Evolutionary conservation across 1,140 invertebrate species (phyloP), one percentile per base, ranked within the genome.

Genomic region (Drosophila kikkawai): DNA sequence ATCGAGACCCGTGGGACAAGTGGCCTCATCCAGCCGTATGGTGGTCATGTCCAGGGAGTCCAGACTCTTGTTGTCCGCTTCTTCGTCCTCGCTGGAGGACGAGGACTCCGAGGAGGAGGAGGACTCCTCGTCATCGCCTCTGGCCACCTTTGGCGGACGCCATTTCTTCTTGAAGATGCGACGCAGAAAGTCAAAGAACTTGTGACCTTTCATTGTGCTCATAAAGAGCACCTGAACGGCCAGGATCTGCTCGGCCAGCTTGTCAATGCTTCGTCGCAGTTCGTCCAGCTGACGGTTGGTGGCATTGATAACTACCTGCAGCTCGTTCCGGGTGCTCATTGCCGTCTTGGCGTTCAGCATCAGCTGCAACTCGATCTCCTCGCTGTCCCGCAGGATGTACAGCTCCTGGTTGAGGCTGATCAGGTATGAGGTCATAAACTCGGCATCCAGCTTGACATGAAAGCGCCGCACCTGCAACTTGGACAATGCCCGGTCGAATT

Each of bases 361-460:
- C 15, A 97, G 92, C 34, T 93, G 81, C 67, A 95, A 94, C 92
- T 98, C 97, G 51, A 94, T 94, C 51, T 94, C 94, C 91, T 97
- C 96, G 85, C 95, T 97, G 36, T 96, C 95, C 80, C 95, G 96
- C 1, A 98, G 91, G 48, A 97, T 95, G 13, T 96, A 94, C 73
- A 97, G 93, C 93, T 98, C 97, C 91, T 97, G 95, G 93, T 97
- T 96, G 12, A 97, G 87, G 15, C 95, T 96, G n/a, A 97, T 94
- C 60, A 97, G 92, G 91, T 95, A 95, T 36, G 95, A 76, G 61
- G 95, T 94, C 45, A 95, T 93, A 60, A 96, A 94, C 79, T 96
- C 95, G 58, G 95, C 94, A 7, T 95, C 93, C 29, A 95, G 93
- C 57, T 96, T 94, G 2, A 96, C 93, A 7, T 95, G 92, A 17